phyloP scores from a whole-genome alignment of 2,113 vertebrate species.

The Microtus montanus region DNA sequence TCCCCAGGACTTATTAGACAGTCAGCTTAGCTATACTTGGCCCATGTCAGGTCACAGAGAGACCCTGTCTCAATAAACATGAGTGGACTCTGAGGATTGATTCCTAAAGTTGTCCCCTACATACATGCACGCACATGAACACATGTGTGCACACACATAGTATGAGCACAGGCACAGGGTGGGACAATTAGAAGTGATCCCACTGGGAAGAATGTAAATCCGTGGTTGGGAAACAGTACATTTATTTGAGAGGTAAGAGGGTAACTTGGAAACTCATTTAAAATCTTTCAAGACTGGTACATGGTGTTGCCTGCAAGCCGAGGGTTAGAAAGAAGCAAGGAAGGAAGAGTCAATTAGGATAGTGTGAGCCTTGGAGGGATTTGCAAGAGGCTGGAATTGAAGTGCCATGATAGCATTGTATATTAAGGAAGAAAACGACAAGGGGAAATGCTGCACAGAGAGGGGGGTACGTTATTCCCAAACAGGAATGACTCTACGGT shows the following conservation, averaged over 20 bases:
- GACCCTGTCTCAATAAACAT: too few species aligned
- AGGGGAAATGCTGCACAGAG: accelerated
- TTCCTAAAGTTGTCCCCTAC: not conserved
- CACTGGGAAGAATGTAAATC: not conserved
- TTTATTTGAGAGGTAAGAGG: not conserved
- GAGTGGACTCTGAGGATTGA: not conserved
- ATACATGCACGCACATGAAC: not conserved
- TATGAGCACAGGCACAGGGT: not conserved
- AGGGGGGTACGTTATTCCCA: not conserved
- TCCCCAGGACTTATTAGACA: not conserved
- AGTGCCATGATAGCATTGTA: not conserved
- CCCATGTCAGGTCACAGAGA: too few species aligned
- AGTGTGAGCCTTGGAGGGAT: not conserved
- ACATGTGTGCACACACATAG: not conserved
- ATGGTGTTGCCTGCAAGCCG: not conserved
- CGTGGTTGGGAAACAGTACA: not conserved
- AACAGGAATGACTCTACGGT: not conserved
- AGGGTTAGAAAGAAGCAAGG: not conserved
- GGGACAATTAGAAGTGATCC: not conserved
- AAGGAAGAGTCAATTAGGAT: not conserved
- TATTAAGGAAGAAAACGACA: not conserved
- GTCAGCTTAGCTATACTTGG: not conserved
- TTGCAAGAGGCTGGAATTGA: not conserved
- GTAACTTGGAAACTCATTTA: not conserved
- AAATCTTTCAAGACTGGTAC: not conserved